A percentile compares a stretch with the other conserved stretches of the same genome.
Evolutionary conservation across 92 coral and sea anemone genomes (phyloP).

Genomic region (Palythoa heliodiscus): DNA sequence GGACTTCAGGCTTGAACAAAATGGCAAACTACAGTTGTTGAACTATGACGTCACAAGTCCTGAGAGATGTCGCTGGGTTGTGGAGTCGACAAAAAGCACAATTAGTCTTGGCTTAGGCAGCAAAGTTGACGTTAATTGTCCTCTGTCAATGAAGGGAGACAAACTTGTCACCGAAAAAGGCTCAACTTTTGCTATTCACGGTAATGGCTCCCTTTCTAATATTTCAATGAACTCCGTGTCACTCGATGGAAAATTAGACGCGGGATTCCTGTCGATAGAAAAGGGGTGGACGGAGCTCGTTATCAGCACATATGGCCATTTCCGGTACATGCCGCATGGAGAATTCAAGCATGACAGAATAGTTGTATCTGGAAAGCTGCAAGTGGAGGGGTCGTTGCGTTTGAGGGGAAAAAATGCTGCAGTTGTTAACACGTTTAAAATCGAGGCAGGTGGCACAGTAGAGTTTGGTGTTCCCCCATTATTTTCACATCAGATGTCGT

Average conservation of each 20-base stretch:
- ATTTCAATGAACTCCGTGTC: slow-evolving; percentile 33
- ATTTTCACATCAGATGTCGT: slow-evolving; percentile 10
- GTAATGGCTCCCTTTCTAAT: slow-evolving; percentile 31
- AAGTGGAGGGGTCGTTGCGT: slow-evolving; percentile 45
- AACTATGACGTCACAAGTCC: slow-evolving; percentile 45
- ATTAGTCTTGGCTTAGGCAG: slow-evolving; percentile 12
- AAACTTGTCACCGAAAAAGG: slow-evolving; percentile 39
- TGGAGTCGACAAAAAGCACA: slow-evolving; percentile 14
- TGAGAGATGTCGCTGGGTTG: slow-evolving; percentile 47
- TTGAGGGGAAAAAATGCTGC: slow-evolving; percentile 55
- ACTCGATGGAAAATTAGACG: slow-evolving; percentile 37
- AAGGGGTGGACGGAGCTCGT: slow-evolving; percentile 51
- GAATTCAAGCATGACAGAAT: slow-evolving; percentile 54
- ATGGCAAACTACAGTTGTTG: slow-evolving; percentile 38
- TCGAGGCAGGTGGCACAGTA: slow-evolving; percentile 48
- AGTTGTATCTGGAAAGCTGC: slow-evolving; percentile 57
- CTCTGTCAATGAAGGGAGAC: slow-evolving; percentile 44
- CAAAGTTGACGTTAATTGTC: slow-evolving; percentile 26
- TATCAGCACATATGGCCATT: slow-evolving; percentile 45
- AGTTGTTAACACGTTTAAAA: slow-evolving; percentile 24
- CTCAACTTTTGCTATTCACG: slow-evolving; percentile 35
- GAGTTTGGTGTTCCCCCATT: slow-evolving; percentile 21
- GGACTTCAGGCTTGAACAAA: slow-evolving; percentile 35
- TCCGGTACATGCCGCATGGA: slow-evolving; percentile 42
- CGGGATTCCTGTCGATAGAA: slow-evolving; percentile 33